phyloP scores from a whole-genome alignment of 2,888 invertebrate genomes.

The Cartodere bifasciata region DNA sequence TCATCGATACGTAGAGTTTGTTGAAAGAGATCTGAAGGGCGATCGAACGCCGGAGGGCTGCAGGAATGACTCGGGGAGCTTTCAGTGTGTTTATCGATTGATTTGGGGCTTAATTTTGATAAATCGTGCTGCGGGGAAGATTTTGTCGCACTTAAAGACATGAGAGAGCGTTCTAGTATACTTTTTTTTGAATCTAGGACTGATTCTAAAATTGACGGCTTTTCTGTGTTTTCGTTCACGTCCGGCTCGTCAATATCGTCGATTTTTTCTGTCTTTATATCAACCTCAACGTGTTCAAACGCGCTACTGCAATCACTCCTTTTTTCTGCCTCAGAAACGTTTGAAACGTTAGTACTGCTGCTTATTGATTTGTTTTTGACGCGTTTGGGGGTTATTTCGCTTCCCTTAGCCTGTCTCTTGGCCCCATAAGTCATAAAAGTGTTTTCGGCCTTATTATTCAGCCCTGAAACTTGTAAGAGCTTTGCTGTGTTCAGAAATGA shows the following conservation, averaged over 20 bases:
- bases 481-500: constrained; percentile 56
- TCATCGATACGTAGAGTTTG: constrained; percentile 25
- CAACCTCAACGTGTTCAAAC: constrained; percentile 20
- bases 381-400: too few species aligned
- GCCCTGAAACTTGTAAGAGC: constrained; percentile 52
- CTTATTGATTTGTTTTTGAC: constrained; percentile 6
- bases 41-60: constrained; percentile 24
- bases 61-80: constrained; percentile 20
- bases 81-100: too few species aligned
- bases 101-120: too few species aligned
- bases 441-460: constrained; percentile 24
- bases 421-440: too few species aligned
- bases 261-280: constrained; percentile 22
- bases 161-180: constrained; percentile 32
- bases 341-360: constrained; percentile 14
- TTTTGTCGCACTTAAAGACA: constrained; percentile 9
- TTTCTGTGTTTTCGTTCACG: constrained; percentile 23
- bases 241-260: constrained; percentile 17
- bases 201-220: constrained; percentile 30
- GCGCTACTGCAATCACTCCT: constrained; percentile 29
- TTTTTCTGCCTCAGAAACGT: constrained; percentile 11
- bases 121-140: constrained; percentile 6
- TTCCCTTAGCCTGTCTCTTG: too few species aligned
- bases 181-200: constrained; percentile 30
- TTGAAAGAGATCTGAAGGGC: constrained; percentile 24